Percentiles rank a stretch among this genome's conserved stretches.
Conservation (phyloP, 2,888 invertebrate species). For the Dinocampus coccinellae region DNA sequence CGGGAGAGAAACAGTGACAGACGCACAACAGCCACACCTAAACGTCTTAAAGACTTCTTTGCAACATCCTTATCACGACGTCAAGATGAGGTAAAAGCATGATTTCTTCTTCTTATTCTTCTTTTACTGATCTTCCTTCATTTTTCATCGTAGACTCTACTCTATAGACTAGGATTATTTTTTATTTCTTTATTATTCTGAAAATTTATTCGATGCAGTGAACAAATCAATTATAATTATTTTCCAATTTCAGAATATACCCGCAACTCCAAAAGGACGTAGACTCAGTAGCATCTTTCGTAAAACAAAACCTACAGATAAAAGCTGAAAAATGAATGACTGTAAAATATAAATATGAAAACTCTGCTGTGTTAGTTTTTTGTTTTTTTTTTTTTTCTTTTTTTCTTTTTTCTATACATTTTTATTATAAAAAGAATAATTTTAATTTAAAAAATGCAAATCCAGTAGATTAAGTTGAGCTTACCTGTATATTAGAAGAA, state of each 20-base stretch:
- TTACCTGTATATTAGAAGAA: neutral
- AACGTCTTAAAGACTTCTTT: slow-evolving; percentile 57
- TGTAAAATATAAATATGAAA: slow-evolving; percentile 1
- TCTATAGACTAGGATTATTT: too few species aligned
- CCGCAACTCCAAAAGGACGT: slow-evolving; percentile 55
- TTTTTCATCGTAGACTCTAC: too few species aligned
- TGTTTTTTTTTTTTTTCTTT: too few species aligned
- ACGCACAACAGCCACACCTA: slow-evolving; percentile 59
- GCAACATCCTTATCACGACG: slow-evolving; percentile 51
- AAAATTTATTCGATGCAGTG: too few species aligned
- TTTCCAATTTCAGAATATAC: slow-evolving; percentile 47
- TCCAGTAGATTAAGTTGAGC: neutral
- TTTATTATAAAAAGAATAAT: slow-evolving; percentile 27
- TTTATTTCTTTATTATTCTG: too few species aligned
- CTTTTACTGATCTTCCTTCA: neutral
- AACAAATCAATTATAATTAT: slow-evolving; percentile 13
- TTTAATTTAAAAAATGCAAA: neutral
- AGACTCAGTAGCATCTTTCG: slow-evolving; percentile 59
- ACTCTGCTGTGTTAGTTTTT: slow-evolving; percentile 23
- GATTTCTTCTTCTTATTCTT: too few species aligned
- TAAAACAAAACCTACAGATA: slow-evolving; percentile 46
- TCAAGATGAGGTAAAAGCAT: slow-evolving; percentile 59
- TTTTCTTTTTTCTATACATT: neutral
- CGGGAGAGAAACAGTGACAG: slow-evolving; percentile 60
- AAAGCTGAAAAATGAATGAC: slow-evolving; percentile 21